Evolutionary conservation across 2,113 vertebrate species (phyloP).

Genomic region (Erythrolamprus reginae): DNA sequence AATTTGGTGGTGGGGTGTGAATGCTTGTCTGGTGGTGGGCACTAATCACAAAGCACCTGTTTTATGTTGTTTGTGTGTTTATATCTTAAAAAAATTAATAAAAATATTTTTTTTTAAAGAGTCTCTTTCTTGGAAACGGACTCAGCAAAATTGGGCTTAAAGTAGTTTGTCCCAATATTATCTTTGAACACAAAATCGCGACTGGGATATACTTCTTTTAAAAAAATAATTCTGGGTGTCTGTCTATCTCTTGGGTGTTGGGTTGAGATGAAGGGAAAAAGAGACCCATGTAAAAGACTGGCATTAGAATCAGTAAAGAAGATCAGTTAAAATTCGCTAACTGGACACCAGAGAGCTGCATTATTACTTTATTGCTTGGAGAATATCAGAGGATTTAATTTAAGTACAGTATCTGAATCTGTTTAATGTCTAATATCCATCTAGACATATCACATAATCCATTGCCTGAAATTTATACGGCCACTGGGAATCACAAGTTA

Average conservation of each 20-base stretch:
- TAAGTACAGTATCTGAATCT: background rate
- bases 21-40: too few relatives aligned
- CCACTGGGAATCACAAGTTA: background rate
- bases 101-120: too few relatives aligned
- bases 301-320: background rate
- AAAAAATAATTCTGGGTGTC: background rate
- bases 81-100: too few relatives aligned
- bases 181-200: background rate
- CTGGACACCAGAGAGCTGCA: background rate
- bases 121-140: background rate
- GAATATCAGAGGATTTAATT: background rate
- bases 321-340: background rate
- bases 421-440: background rate
- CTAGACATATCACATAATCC: background rate
- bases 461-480: background rate
- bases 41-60: too few relatives aligned
- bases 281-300: background rate
- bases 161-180: background rate
- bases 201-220: background rate
- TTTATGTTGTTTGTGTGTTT: too few relatives aligned
- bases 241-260: background rate
- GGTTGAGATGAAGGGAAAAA: background rate
- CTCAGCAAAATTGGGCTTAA: background rate
- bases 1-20: too few relatives aligned
- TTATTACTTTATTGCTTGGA: background rate